Percentiles rank a stretch among this genome's conserved stretches.
phyloP scores from a whole-genome alignment of 2,888 invertebrate species.

The Beris chalybata region DNA sequence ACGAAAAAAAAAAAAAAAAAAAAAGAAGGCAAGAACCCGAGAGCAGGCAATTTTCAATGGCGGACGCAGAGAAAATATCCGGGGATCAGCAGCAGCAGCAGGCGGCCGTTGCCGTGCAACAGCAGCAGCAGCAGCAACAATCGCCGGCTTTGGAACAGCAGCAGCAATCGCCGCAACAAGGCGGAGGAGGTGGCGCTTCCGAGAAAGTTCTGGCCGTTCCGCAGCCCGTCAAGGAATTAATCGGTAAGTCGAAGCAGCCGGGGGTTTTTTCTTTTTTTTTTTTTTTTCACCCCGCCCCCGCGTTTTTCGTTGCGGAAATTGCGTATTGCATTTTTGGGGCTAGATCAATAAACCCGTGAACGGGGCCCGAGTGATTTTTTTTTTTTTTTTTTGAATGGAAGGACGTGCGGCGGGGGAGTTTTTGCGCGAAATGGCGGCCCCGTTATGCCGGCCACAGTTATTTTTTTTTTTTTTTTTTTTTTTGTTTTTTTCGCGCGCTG shows the following conservation, averaged over 20 bases:
- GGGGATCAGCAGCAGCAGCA: constrained; percentile 61
- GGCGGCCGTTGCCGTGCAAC: constrained; percentile 42
- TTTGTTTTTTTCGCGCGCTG: too few species aligned
- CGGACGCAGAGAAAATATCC: constrained; percentile 87
- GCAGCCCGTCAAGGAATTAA: constrained; percentile 75
- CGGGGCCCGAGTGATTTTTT: too few species aligned
- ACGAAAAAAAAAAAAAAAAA: constrained; percentile 41
- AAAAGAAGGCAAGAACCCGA: constrained; percentile 60
- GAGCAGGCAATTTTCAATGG: constrained; percentile 73
- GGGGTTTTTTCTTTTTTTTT: too few species aligned
- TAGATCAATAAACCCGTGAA: too few species aligned
- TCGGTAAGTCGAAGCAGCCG: constrained; percentile 62
- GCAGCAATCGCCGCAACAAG: constrained; percentile 59
- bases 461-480: too few species aligned
- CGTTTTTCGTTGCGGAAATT: too few species aligned
- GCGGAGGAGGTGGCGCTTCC: background rate
- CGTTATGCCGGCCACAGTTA: too few species aligned
- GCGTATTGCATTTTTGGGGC: too few species aligned
- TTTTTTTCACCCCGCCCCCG: too few species aligned
- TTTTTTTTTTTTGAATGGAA: too few species aligned
- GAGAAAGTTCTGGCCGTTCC: constrained; percentile 45
- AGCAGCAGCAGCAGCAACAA: constrained; percentile 35
- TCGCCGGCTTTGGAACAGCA: constrained; percentile 61
- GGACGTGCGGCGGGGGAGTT: too few species aligned
- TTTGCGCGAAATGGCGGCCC: too few species aligned